Conservation (phyloP, 2,113 vertebrate species). For the Neofelis nebulosa region DNA sequence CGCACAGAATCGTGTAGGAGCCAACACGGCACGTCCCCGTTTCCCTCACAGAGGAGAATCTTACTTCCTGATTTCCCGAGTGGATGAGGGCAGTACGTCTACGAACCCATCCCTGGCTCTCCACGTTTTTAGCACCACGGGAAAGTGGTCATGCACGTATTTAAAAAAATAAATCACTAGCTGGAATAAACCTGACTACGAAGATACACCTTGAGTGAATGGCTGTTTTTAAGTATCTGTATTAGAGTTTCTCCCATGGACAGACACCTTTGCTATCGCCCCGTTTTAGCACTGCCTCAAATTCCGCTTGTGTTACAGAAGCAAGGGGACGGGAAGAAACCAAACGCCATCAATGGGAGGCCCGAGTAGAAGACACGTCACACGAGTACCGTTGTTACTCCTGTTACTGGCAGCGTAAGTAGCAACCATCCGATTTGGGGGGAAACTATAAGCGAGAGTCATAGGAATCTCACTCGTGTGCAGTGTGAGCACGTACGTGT, state of each 20-base stretch:
- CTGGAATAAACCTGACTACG: neutral
- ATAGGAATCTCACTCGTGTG: rapidly evolving
- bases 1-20: too few species aligned
- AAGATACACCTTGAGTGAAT: neutral
- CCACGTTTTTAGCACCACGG: neutral
- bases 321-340: neutral
- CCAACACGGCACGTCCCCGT: neutral
- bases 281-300: neutral
- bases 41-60: neutral
- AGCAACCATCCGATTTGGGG: neutral
- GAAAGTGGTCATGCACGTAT: neutral
- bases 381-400: too few species aligned
- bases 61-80: neutral
- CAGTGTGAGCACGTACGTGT: too few species aligned
- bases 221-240: neutral
- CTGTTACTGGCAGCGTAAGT: rapidly evolving
- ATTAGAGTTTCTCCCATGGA: neutral
- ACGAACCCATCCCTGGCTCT: neutral
- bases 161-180: neutral
- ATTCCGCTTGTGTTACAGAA: neutral
- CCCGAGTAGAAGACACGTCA: neutral
- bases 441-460: too few species aligned
- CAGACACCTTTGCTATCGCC: neutral
- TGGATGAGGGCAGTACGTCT: neutral
- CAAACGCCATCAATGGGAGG: too few species aligned